A percentile compares a stretch with the other conserved stretches of the same genome.
phyloP scores from a whole-genome alignment of 2,113 vertebrate genomes.

The Rattus rattus region DNA sequence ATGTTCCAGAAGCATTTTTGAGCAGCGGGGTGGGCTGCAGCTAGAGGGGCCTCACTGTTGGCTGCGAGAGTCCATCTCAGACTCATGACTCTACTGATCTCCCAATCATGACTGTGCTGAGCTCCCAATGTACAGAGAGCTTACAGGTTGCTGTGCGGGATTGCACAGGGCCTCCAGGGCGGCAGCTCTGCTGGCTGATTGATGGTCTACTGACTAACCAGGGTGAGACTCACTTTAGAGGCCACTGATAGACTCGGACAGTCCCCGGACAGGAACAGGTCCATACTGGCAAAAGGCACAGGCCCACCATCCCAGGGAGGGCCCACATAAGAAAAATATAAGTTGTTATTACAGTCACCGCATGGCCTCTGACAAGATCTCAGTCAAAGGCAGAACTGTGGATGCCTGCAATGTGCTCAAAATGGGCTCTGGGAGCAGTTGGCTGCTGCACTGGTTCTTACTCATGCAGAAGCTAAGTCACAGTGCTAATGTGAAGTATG shows the following conservation, averaged over 20 bases:
- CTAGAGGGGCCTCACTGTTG: neutral
- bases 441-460: constrained; percentile 70
- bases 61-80: neutral
- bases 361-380: constrained; percentile 61
- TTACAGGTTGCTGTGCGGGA: neutral
- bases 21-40: neutral
- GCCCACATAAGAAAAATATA: neutral
- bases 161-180: neutral
- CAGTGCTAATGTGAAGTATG: constrained; percentile 53
- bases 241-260: neutral
- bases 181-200: neutral
- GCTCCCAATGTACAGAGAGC: neutral
- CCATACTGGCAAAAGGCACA: neutral
- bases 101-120: too few species aligned
- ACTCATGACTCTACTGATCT: too few species aligned
- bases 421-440: constrained; percentile 67
- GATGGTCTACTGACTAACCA: neutral
- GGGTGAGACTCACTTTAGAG: neutral
- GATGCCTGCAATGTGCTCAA: neutral
- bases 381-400: neutral
- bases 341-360: constrained; percentile 25
- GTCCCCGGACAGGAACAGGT: neutral
- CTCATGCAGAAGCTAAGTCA: constrained; percentile 61
- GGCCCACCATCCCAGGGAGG: neutral
- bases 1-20: neutral